Conservation (phyloP, 2,113 vertebrate genomes). For the Macquaria australasica region DNA sequence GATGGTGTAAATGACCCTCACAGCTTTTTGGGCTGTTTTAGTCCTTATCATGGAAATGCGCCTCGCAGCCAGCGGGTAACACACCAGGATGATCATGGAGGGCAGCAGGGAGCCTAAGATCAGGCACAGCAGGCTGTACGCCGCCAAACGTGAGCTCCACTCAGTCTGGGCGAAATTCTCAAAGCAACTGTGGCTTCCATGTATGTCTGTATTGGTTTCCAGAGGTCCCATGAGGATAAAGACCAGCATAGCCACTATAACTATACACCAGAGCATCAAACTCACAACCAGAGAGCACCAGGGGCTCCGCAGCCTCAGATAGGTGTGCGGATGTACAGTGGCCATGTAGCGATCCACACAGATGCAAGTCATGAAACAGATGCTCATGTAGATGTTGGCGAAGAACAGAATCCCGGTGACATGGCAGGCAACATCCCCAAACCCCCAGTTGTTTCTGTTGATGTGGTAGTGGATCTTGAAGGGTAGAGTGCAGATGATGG, state of each 20-base stretch:
- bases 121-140: constrained; percentile 74
- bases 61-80: constrained; percentile 80
- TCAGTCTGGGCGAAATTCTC: constrained; percentile 79
- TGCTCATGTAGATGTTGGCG: constrained; percentile 86
- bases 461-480: constrained; percentile 89
- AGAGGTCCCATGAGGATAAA: constrained; percentile 78
- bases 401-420: constrained; percentile 81
- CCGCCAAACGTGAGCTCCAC: constrained; percentile 72
- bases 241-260: not conserved
- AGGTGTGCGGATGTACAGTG: constrained; percentile 83
- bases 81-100: constrained; percentile 77
- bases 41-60: constrained; percentile 75
- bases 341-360: constrained; percentile 87
- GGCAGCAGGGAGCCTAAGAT: constrained; percentile 85
- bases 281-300: constrained; percentile 33
- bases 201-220: not conserved
- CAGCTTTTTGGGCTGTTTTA: constrained; percentile 73
- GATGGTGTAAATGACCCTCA: constrained; percentile 83
- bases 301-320: constrained; percentile 70
- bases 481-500: constrained; percentile 85
- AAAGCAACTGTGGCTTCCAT: constrained; percentile 75
- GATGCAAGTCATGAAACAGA: constrained; percentile 87
- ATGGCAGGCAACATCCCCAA: constrained; percentile 80
- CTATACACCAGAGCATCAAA: constrained; percentile 73
- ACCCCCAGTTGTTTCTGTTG: constrained; percentile 84